phyloP scores from a whole-genome alignment of 2,797 vertebrate genomes.

The Acrocephalus scirpaceus region DNA sequence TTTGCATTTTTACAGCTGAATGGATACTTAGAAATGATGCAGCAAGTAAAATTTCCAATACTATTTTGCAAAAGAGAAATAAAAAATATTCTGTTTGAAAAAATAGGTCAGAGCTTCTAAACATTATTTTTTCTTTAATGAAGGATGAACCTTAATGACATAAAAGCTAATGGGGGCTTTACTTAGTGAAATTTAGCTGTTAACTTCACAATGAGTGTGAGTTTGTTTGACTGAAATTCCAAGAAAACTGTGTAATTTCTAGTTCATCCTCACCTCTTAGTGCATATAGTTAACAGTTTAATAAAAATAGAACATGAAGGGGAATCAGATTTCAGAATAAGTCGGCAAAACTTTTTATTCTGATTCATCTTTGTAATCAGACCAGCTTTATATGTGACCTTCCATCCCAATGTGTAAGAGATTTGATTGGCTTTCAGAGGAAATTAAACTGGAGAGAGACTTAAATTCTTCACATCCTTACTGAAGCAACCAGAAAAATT shows the following conservation, averaged over 20 bases:
- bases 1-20: not conserved
- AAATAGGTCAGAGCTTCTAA: not conserved
- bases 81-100: not conserved
- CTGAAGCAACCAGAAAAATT: not conserved
- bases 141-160: not conserved
- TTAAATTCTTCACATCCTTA: not conserved
- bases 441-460: not conserved
- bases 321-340: not conserved
- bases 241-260: fast-evolving
- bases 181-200: not conserved
- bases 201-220: not conserved
- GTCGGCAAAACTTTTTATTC: not conserved
- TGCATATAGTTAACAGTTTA: not conserved
- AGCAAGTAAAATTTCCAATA: not conserved
- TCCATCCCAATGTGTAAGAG: not conserved
- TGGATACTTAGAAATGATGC: not conserved
- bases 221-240: not conserved
- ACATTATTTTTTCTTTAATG: not conserved
- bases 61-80: not conserved
- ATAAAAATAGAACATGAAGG: not conserved
- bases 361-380: not conserved
- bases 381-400: not conserved
- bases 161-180: not conserved
- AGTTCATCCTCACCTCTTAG: not conserved
- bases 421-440: not conserved